Evolutionary conservation across 2,797 vertebrate genomes (phyloP), one percentile per base, ranked within the genome.

Genomic region (Xenopus petersii): DNA sequence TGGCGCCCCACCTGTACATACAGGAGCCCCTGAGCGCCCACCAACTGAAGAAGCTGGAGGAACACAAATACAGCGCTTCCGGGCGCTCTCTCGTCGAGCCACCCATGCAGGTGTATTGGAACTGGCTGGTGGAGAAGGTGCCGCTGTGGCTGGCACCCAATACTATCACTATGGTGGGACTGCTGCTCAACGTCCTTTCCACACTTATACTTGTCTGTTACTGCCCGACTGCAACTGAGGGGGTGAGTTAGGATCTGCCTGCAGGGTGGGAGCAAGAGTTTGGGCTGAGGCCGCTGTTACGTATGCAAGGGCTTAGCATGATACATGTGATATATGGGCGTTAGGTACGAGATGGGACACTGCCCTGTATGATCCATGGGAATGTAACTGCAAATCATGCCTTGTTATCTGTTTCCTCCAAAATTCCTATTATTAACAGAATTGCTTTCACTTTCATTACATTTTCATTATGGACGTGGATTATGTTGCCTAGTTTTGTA

Each of bases 81-180:
- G 96, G 97, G 10, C 83, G 92, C 7, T 98, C 97, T 69, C 83
- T 99, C 82, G 81, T 97, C 4, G 97, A 99, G 88, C 95, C 95
- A 0, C 92, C 90, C 79, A 92, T 92, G 86, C 97, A 99, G 82
- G 62, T 92, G 54, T 98, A 89, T 88, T 99, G 97, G 97, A 92
- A 89, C 88, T 98, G 96, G 96, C 88, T 99, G 77, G 93, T 98
- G 72, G 86, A 88, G 73, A 91, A 91, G 79, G 86, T 94, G 12
- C 97, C 97, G 61, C 87, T 86, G 66, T 94, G 95, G 94, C 62
- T 99, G 71, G 95, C 97, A 0, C 97, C 97, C 69, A 99, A 98
- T 86, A 89, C 94, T 65, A 92, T 99, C 86, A 98, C 97, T 63
- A 89, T 97, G 66, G 82, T 88, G 12, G 97, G 97, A 74, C 93